phyloP scores from a whole-genome alignment of 1,140 invertebrate genomes.

The Triops cancriformis region DNA sequence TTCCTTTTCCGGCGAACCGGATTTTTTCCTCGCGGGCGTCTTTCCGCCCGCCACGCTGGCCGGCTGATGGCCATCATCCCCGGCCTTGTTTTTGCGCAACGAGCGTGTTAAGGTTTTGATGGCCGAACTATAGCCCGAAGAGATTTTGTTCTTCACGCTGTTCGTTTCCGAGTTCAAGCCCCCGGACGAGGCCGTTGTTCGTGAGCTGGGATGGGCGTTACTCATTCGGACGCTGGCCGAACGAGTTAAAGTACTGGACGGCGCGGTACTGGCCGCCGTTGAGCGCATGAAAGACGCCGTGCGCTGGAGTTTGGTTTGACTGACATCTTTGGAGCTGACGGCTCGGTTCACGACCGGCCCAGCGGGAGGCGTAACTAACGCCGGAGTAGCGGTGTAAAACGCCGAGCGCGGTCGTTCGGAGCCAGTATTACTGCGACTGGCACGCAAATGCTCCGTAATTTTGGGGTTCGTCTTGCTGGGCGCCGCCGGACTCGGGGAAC shows the following conservation, averaged over 20 bases:
- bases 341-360: background rate
- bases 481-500: background rate
- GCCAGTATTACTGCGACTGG: background rate
- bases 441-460: background rate
- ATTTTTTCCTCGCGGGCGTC: background rate
- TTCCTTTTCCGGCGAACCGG: constrained; percentile 6
- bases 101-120: constrained; percentile 18
- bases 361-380: background rate
- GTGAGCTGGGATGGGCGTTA: background rate
- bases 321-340: background rate
- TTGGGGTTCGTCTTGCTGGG: background rate
- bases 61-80: background rate
- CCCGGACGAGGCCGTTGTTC: constrained; percentile 9
- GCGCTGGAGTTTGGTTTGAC: constrained; percentile 14
- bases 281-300: constrained; percentile 23
- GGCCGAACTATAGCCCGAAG: constrained; percentile 24
- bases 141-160: constrained; percentile 17
- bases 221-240: constrained; percentile 15
- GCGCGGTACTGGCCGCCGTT: constrained; percentile 12
- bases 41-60: background rate
- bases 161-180: background rate
- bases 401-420: constrained; percentile 19
- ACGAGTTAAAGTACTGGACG: background rate
- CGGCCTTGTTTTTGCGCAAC: background rate
- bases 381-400: constrained; percentile 25